Evolutionary conservation across 1,140 invertebrate species (phyloP).

Genomic region (Orchesella cincta): DNA sequence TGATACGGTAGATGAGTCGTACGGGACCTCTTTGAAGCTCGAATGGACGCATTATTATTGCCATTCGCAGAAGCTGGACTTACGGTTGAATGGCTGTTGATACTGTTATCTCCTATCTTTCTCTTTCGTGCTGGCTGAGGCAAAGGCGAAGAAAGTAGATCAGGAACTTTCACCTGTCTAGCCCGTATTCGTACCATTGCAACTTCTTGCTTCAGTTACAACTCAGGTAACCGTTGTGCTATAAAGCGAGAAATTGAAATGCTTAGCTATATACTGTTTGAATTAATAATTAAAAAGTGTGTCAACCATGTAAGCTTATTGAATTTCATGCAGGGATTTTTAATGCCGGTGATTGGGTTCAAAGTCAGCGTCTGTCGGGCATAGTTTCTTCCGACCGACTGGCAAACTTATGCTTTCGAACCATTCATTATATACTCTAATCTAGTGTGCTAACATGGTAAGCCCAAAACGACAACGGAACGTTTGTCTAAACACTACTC

Average conservation of each 20-base stretch:
- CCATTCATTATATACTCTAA: no score
- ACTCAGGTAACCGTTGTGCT: no score
- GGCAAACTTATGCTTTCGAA: no score
- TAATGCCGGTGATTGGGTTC: no score
- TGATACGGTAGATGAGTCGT: neutral
- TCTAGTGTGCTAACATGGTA: no score
- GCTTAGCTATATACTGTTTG: no score
- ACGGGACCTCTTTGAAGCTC: neutral
- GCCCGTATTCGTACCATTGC: neutral
- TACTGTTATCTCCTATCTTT: neutral
- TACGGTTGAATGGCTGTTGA: neutral
- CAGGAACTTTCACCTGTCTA: neutral
- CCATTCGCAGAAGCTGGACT: neutral
- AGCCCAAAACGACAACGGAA: no score
- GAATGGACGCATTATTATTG: neutral
- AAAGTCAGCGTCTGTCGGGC: no score
- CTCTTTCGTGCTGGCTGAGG: neutral
- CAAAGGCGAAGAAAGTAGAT: neutral
- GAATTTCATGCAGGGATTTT: neutral
- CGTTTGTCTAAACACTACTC: no score
- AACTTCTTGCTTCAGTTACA: no score
- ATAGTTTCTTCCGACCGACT: no score
- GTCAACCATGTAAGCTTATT: neutral
- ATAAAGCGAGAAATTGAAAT: no score
- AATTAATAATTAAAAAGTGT: neutral